These are phyloP conservation scores for Propsilocerus akamusi DNA, from an alignment of 1,140 invertebrate species.

Conservation along the genomic window DNA sequence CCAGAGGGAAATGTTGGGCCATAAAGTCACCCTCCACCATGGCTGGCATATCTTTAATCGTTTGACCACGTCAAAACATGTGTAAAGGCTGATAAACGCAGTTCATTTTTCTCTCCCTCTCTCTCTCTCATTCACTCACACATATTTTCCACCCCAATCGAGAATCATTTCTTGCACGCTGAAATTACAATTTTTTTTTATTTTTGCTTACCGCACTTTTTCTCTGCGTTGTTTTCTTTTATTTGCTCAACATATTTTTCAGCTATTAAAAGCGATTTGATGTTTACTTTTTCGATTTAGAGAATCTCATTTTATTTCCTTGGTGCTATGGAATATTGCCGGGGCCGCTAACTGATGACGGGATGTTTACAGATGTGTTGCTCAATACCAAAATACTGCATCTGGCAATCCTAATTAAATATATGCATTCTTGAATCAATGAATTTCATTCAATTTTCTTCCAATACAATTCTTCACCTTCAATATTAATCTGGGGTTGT, in stretches of 20 bases:
- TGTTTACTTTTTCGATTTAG: slow-evolving; percentile 3
- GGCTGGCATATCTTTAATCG: too few relatives aligned
- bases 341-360: too few relatives aligned
- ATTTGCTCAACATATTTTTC: slow-evolving; percentile 1
- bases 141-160: too few relatives aligned
- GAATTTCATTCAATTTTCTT: too few relatives aligned
- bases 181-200: not conserved
- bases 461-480: too few relatives aligned
- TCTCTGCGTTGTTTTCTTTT: not conserved
- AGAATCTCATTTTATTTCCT: slow-evolving; percentile 3
- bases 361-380: too few relatives aligned
- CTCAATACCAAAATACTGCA: too few relatives aligned
- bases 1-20: not conserved
- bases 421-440: too few relatives aligned
- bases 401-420: too few relatives aligned
- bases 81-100: slow-evolving; percentile 3
- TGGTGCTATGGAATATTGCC: too few relatives aligned
- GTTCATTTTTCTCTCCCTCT: not conserved
- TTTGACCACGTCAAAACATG: not conserved
- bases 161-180: too few relatives aligned
- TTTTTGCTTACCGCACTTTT: not conserved
- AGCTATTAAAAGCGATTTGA: not conserved
- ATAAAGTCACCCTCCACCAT: slow-evolving; percentile 1
- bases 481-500: too few relatives aligned
- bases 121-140: not conserved